phyloP scores from a whole-genome alignment of 2,113 vertebrate genomes.

The Peromyscus polionotus region DNA sequence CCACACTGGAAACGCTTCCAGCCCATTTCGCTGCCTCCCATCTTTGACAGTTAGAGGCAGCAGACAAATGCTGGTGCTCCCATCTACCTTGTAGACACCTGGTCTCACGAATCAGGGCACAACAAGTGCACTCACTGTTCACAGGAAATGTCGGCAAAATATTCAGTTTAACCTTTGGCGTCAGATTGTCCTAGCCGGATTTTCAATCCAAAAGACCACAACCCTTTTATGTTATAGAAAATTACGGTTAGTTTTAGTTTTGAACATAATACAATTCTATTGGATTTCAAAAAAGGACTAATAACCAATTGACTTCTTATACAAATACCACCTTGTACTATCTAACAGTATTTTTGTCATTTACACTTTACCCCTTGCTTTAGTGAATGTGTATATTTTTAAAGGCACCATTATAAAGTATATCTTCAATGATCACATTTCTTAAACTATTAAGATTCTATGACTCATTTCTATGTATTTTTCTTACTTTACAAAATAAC shows the following conservation, averaged over 20 bases:
- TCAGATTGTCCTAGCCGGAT: conserved; percentile 68
- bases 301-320: conserved; percentile 71
- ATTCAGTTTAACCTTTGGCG: conserved; percentile 62
- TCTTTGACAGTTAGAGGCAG: conserved; percentile 71
- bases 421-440: conserved; percentile 79
- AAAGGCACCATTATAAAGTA: conserved; percentile 83
- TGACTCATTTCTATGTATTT: conserved; percentile 83
- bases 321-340: conserved; percentile 76
- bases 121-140: conserved; percentile 56
- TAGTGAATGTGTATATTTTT: conserved; percentile 77
- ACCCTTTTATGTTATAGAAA: conserved; percentile 62
- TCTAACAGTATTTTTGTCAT: conserved; percentile 71
- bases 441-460: conserved; percentile 80
- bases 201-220: conserved; percentile 67
- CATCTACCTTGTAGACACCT: conserved; percentile 76
- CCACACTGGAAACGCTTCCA: conserved; percentile 72
- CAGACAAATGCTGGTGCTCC: conserved; percentile 81
- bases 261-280: conserved; percentile 73
- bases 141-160: conserved; percentile 69
- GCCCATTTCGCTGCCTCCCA: conserved; percentile 75
- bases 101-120: conserved; percentile 65
- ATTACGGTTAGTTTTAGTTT: conserved; percentile 76
- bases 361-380: conserved; percentile 81
- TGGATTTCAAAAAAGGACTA: conserved; percentile 76
- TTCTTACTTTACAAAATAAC: conserved; percentile 84